These are phyloP conservation scores for Amyelois transitella DNA, from an alignment of 1,140 invertebrate species.

Conservation along the genomic window DNA sequence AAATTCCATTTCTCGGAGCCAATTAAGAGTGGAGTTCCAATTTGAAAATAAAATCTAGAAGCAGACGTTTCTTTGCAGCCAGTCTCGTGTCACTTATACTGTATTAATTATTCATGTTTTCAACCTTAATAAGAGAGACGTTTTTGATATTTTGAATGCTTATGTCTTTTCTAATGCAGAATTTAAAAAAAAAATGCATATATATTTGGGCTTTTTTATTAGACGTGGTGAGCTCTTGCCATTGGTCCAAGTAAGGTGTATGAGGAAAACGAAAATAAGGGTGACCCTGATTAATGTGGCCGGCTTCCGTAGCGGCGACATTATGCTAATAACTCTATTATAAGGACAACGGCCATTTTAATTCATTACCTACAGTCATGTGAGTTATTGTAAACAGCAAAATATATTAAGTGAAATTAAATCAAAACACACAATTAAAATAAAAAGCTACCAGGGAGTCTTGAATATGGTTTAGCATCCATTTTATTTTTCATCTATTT, in stretches of 20 bases:
- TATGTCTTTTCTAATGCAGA: too few species aligned
- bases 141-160: not conserved
- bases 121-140: not conserved
- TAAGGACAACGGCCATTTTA: not conserved
- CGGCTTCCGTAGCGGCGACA: conserved; percentile 20
- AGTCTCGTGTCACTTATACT: not conserved
- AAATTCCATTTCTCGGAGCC: conserved; percentile 10
- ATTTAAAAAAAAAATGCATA: too few species aligned
- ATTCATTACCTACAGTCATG: not conserved
- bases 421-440: too few species aligned
- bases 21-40: conserved; percentile 5
- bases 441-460: too few species aligned
- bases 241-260: not conserved
- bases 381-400: not conserved
- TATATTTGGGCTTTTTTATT: too few species aligned
- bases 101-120: not conserved
- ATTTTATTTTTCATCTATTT: conserved; percentile 48
- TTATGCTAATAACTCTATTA: conserved; percentile 21
- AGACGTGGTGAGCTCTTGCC: not conserved
- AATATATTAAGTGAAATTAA: too few species aligned
- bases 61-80: conserved; percentile 1
- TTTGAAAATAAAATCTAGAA: conserved; percentile 7
- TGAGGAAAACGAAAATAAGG: not conserved
- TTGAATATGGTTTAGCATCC: not conserved
- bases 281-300: conserved; percentile 17